A percentile compares a stretch with the other conserved stretches of the same genome.
phyloP scores from a whole-genome alignment of 2,113 vertebrate genomes.

The Seriola dumerili region DNA sequence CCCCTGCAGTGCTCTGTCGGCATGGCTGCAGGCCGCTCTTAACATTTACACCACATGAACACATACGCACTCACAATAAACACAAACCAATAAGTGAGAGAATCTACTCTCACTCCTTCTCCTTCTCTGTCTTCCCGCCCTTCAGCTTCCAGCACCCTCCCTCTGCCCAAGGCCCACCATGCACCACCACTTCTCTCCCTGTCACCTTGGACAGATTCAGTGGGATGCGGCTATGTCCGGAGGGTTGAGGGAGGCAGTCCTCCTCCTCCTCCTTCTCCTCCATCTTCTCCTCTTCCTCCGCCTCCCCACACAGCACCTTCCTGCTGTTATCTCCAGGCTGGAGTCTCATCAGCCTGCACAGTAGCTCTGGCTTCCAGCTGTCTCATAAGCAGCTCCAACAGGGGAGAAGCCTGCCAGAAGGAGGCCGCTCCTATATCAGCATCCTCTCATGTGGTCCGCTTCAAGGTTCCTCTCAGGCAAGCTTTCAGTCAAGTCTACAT shows the following conservation, averaged over 20 bases:
- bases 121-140: background rate
- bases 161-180: constrained; percentile 40
- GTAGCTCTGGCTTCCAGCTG: constrained; percentile 57
- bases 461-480: constrained; percentile 59
- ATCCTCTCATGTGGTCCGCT: constrained; percentile 60
- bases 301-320: constrained; percentile 34
- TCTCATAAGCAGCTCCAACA: constrained; percentile 41
- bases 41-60: constrained; percentile 77
- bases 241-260: constrained; percentile 35
- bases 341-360: constrained; percentile 50
- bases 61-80: constrained; percentile 54
- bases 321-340: constrained; percentile 60
- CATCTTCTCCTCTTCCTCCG: constrained; percentile 1
- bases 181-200: constrained; percentile 58
- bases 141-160: background rate
- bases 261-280: constrained; percentile 1
- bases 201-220: constrained; percentile 73
- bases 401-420: constrained; percentile 52
- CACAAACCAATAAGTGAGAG: constrained; percentile 60
- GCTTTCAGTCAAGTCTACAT: constrained; percentile 33
- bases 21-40: constrained; percentile 76
- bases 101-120: constrained; percentile 31
- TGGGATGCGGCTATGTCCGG: constrained; percentile 30
- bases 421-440: constrained; percentile 62
- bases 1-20: constrained; percentile 76